A percentile compares a stretch with the other conserved stretches of the same genome.
Conservation (phyloP, 2,113 vertebrate species). For the Pitta sordida region DNA sequence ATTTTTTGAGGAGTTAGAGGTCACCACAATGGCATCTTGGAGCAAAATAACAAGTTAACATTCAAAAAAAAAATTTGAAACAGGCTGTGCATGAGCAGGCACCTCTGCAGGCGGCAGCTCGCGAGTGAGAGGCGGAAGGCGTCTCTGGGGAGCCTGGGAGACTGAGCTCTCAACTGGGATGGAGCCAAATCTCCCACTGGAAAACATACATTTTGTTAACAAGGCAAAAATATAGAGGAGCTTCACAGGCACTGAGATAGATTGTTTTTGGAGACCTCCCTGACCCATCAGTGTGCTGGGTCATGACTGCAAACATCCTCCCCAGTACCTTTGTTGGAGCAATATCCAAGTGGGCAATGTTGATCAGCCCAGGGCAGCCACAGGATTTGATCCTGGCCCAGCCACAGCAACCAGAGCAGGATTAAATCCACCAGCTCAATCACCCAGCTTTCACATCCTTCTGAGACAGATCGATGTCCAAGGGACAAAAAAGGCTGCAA, state of each 20-base stretch:
- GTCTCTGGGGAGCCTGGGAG: accelerated
- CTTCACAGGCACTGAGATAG: accelerated
- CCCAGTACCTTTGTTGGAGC: neutral
- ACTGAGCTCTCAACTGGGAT: neutral
- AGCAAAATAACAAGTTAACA: neutral
- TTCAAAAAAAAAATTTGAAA: neutral
- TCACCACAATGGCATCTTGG: neutral
- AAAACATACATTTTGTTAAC: neutral
- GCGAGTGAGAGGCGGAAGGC: accelerated
- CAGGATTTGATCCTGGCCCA: neutral
- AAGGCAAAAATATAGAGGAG: neutral
- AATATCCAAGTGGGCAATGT: neutral
- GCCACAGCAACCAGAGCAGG: neutral
- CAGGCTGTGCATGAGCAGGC: neutral
- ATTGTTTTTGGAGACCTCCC: neutral
- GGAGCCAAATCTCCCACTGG: neutral
- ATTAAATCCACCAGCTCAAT: neutral
- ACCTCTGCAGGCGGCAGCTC: neutral
- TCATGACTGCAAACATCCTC: neutral
- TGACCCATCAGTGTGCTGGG: accelerated
- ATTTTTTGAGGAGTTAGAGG: neutral
- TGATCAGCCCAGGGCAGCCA: neutral
- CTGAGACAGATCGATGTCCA: neutral
- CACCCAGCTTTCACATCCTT: neutral
- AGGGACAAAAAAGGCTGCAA: neutral